Conservation (phyloP, 2,888 invertebrate genomes). For the Melanargia galathea region DNA sequence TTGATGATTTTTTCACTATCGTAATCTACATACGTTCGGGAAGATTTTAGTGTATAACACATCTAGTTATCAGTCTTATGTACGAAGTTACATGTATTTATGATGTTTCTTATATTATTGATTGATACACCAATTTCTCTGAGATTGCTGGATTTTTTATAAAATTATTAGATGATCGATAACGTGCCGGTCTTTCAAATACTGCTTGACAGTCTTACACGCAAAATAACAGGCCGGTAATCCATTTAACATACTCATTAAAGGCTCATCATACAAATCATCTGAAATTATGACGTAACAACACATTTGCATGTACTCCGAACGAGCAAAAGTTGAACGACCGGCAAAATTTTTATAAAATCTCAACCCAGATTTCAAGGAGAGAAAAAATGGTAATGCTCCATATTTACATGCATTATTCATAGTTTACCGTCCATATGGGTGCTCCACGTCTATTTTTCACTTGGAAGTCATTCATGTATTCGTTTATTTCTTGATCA, state of each 20-base stretch:
- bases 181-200: not conserved
- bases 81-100: too few relatives aligned
- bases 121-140: too few relatives aligned
- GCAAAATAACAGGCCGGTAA: conserved; percentile 13
- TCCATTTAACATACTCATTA: conserved; percentile 26
- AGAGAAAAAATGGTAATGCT: conserved; percentile 59
- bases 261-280: conserved; percentile 19
- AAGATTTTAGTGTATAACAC: too few relatives aligned
- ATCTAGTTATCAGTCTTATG: too few relatives aligned
- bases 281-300: conserved; percentile 35
- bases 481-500: conserved; percentile 55
- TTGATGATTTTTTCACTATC: too few relatives aligned
- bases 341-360: conserved; percentile 72
- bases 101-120: too few relatives aligned
- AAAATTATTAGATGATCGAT: not conserved
- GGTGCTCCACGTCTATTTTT: conserved; percentile 56
- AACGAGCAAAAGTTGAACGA: conserved; percentile 59
- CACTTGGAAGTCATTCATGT: conserved; percentile 54
- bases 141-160: too few relatives aligned
- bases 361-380: conserved; percentile 67
- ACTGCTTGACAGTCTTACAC: not conserved
- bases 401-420: conserved; percentile 63
- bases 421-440: conserved; percentile 57
- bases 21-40: too few relatives aligned
- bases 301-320: conserved; percentile 30